Evolutionary conservation across 2,888 invertebrate species (phyloP), one percentile per base, ranked within the genome.

Genomic region (Drosophila suboccidentalis): DNA sequence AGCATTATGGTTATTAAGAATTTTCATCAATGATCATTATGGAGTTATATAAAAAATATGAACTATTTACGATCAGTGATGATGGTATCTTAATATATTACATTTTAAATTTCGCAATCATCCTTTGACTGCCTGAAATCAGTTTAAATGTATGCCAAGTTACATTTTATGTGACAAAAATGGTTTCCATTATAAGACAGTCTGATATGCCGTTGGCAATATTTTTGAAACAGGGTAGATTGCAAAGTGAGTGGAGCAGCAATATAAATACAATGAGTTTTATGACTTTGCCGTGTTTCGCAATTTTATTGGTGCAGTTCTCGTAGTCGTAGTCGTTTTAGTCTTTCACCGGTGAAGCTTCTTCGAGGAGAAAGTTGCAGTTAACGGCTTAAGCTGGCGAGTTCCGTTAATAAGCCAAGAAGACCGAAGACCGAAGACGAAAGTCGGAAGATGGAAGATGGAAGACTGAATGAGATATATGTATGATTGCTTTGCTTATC

Each of bases 251-350:
- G 54, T 59, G 26, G 10, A 17, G 68, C 73, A 73, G 76, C 86
- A 67, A 71, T 60, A 71, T 77, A 72, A 78, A 67, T 59, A 83
- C 75, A 80, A 83, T 78, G 53, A 81, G 81, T 75, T 87, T 78
- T 75, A 83, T 73, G 53, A 57, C 68, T 51, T 22, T 57, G 68
- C 63, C 78, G 78, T 77, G 78, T 68, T 72, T 41, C 49, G 13
- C 46, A 51, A 77, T 69, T 78, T 75, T 78, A 78, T 75, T 72
- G 59, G 41, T 51, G 47, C 69, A 54, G 29, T 46, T 49, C 39
- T 43, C 13, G 17, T 1, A n/a, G 34, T 17, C 10, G 10, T 11
- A 32, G 19, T 11, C 22, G 29, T 19, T 38, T n/a, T 38, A 29
- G 50, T 43, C 39, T 58, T 15, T 11, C 36, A 50, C 39, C 50